phyloP scores from a whole-genome alignment of 2,113 vertebrate genomes.

The Struthidea cinerea region DNA sequence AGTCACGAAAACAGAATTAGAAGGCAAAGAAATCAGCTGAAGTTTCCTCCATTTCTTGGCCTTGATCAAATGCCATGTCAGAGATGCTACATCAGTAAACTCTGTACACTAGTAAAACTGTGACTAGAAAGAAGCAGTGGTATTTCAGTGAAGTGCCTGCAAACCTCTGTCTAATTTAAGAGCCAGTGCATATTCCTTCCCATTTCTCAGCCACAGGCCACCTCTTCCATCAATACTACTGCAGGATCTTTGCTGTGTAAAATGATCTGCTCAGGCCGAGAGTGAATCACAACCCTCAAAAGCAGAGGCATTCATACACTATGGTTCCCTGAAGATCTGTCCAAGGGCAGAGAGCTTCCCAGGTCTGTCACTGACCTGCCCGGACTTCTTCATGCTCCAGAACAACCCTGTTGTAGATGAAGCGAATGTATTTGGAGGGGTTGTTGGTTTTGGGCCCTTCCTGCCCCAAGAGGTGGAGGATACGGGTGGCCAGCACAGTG shows the following conservation, averaged over 20 bases:
- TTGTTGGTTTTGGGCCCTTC: conserved; percentile 80
- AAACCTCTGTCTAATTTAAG: not conserved
- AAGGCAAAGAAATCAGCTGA: not conserved
- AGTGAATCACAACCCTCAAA: not conserved
- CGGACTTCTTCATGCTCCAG: conserved; percentile 82
- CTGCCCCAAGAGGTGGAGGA: conserved; percentile 79
- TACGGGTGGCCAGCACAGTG: conserved; percentile 80
- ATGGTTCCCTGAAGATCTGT: not conserved
- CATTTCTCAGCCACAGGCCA: not conserved
- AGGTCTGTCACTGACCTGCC: conserved; percentile 65
- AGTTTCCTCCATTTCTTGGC: not conserved
- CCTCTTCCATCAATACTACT: not conserved
- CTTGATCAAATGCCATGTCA: not conserved
- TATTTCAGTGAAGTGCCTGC: not conserved
- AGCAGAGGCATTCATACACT: not conserved
- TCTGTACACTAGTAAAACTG: not conserved
- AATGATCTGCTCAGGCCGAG: not conserved
- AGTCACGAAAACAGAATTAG: not conserved
- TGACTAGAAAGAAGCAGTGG: not conserved
- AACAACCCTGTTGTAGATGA: conserved; percentile 83
- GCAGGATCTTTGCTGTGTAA: not conserved
- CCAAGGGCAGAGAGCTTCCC: not conserved
- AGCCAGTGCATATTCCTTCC: not conserved
- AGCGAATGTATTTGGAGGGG: conserved; percentile 83
- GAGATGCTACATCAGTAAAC: not conserved